phyloP scores from a whole-genome alignment of 2,797 vertebrate species.

The Syngnathus rostellatus region DNA sequence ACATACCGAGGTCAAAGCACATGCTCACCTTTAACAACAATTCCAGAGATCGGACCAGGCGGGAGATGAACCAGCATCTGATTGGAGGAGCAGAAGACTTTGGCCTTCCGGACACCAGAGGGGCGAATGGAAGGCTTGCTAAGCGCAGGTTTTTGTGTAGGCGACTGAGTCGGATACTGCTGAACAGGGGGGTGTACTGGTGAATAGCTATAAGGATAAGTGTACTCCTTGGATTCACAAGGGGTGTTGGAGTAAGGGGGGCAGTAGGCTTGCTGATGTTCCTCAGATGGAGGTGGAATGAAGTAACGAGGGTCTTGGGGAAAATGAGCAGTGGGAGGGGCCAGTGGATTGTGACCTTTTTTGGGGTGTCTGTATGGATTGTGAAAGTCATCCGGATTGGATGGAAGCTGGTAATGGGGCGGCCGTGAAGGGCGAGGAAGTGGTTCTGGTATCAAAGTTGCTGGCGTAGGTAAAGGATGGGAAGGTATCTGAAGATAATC shows the following conservation, averaged over 20 bases:
- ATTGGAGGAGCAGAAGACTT: slow-evolving; percentile 53
- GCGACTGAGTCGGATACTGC: slow-evolving; percentile 12
- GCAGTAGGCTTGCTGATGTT: slow-evolving; percentile 20
- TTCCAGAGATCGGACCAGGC: slow-evolving; percentile 49
- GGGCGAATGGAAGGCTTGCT: neutral
- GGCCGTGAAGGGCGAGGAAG: slow-evolving; percentile 10
- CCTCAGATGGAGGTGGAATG: slow-evolving; percentile 4
- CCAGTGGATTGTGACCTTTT: neutral
- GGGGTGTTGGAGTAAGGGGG: slow-evolving; percentile 13
- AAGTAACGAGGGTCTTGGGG: neutral
- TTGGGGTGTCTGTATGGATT: slow-evolving; percentile 13
- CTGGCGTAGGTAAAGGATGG: slow-evolving; percentile 9
- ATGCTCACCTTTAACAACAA: slow-evolving; percentile 46
- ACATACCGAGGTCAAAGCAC: neutral
- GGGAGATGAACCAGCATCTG: slow-evolving; percentile 63
- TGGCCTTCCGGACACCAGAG: slow-evolving; percentile 15
- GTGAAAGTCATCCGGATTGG: neutral
- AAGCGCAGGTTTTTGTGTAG: slow-evolving; percentile 3
- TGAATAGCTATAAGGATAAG: slow-evolving; percentile 11
- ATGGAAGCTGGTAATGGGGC: slow-evolving; percentile 13
- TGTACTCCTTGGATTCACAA: slow-evolving; percentile 23
- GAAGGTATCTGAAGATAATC: slow-evolving; percentile 21
- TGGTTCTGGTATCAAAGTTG: slow-evolving; percentile 6
- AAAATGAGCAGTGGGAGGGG: neutral
- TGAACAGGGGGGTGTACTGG: slow-evolving; percentile 9